Evolutionary conservation across 37 sponge, comb jelly and placozoan genomes (phyloP), one percentile per base, ranked within the genome.

Genomic region (Halichondria panicea): DNA sequence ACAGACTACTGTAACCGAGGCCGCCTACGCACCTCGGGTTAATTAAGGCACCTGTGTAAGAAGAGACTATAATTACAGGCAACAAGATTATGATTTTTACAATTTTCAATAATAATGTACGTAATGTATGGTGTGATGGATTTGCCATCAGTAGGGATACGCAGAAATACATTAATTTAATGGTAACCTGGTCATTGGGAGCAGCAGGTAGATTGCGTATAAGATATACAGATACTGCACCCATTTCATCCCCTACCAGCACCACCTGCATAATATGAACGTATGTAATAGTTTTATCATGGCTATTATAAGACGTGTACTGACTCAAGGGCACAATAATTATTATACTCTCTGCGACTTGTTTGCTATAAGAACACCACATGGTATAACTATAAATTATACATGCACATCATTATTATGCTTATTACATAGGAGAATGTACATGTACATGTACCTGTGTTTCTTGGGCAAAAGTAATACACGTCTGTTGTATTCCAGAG

Each of bases 241-340:
- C 97, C 12, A 52, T 53, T 43, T 62, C 41, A 63, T 93, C 95
- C 19, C 97, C 97, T n/a, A 96, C 94, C 44, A 96, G 75, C 1
- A 96, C 70, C 22, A 82, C 81, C 92, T 92, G 52, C 19, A 53
- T 6, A 7, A 38, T 35, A 79, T n/a, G n/a, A n/a, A n/a, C n/a
- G n/a, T 1, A 60, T 1, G 1, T 15, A 4, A 7, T 5, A 18
- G 28, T n/a, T n/a, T n/a, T n/a, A n/a, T n/a, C n/a, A n/a, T n/a
- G n/a, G n/a, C n/a, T n/a, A n/a, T n/a, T n/a, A n/a, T n/a, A n/a
- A 36, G 19, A 37, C 12, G 36, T 7, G 35, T 2, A 28, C 34
- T 13, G 1, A 24, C 7, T 37, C 11, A 24, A 18, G 38, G 19
- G 35, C 7, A 63, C 35, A 24, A 66, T 9, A 31, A 66, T 48